Base-by-base conservation (phyloP, 2,113 vertebrate genomes). In the Peromyscus californicus region DNA sequence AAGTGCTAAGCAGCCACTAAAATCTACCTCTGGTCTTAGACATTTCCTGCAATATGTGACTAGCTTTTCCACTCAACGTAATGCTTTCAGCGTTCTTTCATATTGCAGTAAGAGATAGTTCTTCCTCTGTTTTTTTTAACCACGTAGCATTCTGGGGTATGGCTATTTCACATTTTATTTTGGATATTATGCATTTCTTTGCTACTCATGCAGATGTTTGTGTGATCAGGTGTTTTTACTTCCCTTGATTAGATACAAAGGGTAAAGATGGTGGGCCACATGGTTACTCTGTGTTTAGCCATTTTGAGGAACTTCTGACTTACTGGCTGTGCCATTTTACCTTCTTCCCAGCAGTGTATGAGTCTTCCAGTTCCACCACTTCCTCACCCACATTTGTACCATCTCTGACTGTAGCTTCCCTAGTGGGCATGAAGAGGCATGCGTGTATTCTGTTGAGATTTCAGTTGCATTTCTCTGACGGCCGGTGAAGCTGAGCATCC, bases 111-210 rank as follows among this genome's bases (percentile, higher is more conserved):
- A 59, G 9, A 57, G 5, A 57, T 26, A 7, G 6, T 67, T 5
- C 10, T 65, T 93, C 63, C 29, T 82, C 5, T 88, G 15, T 86
- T 65, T 63, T 63, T 59, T 75, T 59, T n/a, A n/a, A 74, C 67
- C 21, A 31, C n/a, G 5, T 15, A 15, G 12, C 22, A 59, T 74
- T 54, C 86, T 82, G 5, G 45, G 70, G 19, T 48, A 33, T 85
- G 72, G n/a, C 21, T 48, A 51, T 51, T 26, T 36, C 22, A 17
- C 36, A 19, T 96, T 89, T 95, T 85, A 48, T 85, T 90, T 94
- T 48, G 57, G 48, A 21, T 85, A 5, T 88, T 80, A 65, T 26
- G 31, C 80, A 39, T 86, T 48, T 36, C 21, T 19, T 61, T 72
- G 42, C 26, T 36, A 5, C 22, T 88, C 16, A 17, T 22, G 5